Conservation (phyloP, 2,888 invertebrate species). For the Reticulitermes lucifugus region DNA sequence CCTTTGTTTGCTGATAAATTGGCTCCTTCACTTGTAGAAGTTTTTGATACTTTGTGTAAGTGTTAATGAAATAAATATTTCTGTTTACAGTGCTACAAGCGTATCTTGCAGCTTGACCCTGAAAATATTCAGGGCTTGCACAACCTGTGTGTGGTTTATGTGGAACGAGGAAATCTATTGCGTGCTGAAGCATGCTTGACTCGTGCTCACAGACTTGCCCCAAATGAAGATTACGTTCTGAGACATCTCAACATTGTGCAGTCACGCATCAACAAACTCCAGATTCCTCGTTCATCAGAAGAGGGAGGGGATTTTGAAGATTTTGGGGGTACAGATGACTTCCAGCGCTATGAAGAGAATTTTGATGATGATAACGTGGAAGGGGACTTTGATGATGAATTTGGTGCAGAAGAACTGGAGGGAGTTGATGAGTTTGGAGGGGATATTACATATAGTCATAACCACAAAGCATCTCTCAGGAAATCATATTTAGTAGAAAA, state of each 20-base stretch:
- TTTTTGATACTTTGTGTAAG: too few relatives aligned
- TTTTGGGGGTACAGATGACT: slow-evolving; percentile 29
- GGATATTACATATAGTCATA: background rate
- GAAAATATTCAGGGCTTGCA: slow-evolving; percentile 94
- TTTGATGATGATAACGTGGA: slow-evolving; percentile 31
- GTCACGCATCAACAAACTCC: slow-evolving; percentile 67
- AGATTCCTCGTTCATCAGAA: slow-evolving; percentile 29
- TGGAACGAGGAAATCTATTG: slow-evolving; percentile 89
- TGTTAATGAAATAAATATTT: too few relatives aligned
- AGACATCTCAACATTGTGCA: slow-evolving; percentile 91
- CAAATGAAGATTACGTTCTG: slow-evolving; percentile 90
- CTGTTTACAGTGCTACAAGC: slow-evolving; percentile 83
- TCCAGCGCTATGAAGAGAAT: slow-evolving; percentile 20
- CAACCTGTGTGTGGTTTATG: slow-evolving; percentile 95
- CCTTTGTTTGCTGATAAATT: too few relatives aligned
- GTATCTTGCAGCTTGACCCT: slow-evolving; percentile 88
- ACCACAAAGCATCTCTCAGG: slow-evolving; percentile 23
- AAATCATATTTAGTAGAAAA: slow-evolving; percentile 22
- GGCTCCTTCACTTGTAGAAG: too few relatives aligned
- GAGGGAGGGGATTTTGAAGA: slow-evolving; percentile 41
- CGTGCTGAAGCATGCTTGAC: slow-evolving; percentile 87
- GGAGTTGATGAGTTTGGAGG: slow-evolving; percentile 18
- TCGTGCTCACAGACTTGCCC: slow-evolving; percentile 84
- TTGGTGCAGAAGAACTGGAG: slow-evolving; percentile 30
- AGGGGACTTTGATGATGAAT: slow-evolving; percentile 34